phyloP scores from a whole-genome alignment of 2,113 vertebrate genomes.

The Dromiciops gliroides region DNA sequence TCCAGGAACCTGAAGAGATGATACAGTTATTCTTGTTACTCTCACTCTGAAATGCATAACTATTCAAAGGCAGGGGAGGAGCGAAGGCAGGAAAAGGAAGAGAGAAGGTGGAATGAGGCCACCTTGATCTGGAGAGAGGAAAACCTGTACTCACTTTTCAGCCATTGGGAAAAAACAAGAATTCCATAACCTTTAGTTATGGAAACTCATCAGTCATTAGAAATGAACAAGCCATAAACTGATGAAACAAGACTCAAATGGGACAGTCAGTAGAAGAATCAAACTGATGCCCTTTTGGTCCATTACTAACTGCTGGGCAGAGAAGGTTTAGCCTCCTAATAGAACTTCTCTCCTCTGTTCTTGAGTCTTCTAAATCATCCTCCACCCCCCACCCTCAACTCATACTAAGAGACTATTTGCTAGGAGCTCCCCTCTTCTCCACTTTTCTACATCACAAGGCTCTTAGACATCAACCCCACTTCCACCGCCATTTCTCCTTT shows the following conservation, averaged over 20 bases:
- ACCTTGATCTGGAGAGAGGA: neutral
- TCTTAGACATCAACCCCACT: neutral
- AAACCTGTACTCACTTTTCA: neutral
- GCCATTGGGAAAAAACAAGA: neutral
- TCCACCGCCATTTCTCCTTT: neutral
- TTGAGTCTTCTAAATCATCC: neutral
- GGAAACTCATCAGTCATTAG: neutral
- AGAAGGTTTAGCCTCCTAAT: neutral
- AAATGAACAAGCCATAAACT: neutral
- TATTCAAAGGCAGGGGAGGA: neutral
- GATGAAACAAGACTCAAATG: neutral
- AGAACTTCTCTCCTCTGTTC: too few relatives aligned
- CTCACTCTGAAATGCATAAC: neutral
- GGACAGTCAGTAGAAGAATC: neutral
- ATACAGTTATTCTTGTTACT: neutral
- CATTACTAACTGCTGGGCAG: neutral
- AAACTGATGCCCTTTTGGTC: neutral
- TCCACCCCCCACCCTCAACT: neutral
- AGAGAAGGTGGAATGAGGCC: neutral
- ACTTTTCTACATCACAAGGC: neutral
- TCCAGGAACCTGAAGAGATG: neutral
- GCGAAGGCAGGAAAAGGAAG: neutral
- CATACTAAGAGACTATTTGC: neutral
- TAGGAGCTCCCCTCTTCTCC: neutral
- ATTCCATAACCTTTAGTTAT: neutral